These are phyloP conservation scores for Oreochromis grahami DNA, from an alignment of 2,797 vertebrate genomes.

Conservation along the genomic window DNA sequence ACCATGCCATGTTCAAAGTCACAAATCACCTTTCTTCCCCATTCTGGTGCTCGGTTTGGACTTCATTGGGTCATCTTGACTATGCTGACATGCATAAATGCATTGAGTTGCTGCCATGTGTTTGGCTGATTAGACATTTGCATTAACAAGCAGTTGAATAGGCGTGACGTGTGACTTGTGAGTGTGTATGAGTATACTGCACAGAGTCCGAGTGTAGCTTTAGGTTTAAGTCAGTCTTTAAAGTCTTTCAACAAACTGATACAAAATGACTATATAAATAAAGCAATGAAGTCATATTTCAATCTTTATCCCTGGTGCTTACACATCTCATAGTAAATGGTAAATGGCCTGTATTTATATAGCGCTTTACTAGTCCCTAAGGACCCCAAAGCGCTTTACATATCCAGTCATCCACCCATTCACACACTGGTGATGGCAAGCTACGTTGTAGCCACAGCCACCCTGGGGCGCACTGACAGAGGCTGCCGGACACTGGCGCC, in stretches of 20 bases:
- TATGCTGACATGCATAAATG: background rate
- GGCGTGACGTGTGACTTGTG: fast-evolving
- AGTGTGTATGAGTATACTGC: background rate
- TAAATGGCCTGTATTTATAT: no score
- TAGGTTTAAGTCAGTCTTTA: background rate
- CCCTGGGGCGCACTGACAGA: no score
- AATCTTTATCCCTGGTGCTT: background rate
- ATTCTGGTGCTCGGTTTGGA: background rate
- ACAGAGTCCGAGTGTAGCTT: background rate
- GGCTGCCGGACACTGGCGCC: no score
- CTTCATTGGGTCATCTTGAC: background rate
- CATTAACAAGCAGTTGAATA: background rate
- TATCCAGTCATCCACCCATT: no score
- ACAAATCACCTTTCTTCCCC: background rate
- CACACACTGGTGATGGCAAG: no score
- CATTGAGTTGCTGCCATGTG: background rate
- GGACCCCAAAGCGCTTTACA: no score
- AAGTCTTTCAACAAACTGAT: background rate
- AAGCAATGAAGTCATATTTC: background rate
- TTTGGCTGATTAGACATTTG: background rate
- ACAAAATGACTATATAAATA: background rate
- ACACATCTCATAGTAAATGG: background rate
- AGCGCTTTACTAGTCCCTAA: no score
- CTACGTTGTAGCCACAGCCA: no score
- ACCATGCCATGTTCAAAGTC: background rate